These are phyloP conservation scores for Bemisia tabaci DNA, from an alignment of 1,140 invertebrate species.

Conservation along the genomic window DNA sequence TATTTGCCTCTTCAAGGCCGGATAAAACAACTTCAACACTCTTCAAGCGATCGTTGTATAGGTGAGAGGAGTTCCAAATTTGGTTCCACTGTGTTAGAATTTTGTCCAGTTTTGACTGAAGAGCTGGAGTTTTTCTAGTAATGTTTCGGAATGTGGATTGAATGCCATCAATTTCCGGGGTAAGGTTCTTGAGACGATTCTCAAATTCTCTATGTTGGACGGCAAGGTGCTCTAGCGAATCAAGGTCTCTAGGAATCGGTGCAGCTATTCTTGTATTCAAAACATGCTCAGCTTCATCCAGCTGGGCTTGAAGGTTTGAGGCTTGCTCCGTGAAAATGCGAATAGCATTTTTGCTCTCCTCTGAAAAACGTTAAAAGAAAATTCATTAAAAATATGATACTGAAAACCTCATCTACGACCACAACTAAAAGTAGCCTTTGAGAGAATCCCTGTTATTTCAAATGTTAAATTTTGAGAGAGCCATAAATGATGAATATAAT, in stretches of 20 bases:
- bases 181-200: conserved; percentile 48
- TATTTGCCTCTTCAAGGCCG: conserved; percentile 76
- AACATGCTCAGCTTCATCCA: conserved; percentile 74
- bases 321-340: conserved; percentile 74
- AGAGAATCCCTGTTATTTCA: no score
- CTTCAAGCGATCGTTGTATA: conserved; percentile 81
- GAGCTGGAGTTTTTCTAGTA: conserved; percentile 70
- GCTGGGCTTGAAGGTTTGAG: conserved; percentile 56
- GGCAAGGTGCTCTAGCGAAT: conserved; percentile 70
- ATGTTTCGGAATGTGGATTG: conserved; percentile 70
- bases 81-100: conserved; percentile 84
- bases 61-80: conserved; percentile 66
- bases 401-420: neutral
- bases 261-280: conserved; percentile 66
- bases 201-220: conserved; percentile 83
- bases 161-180: conserved; percentile 64
- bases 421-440: neutral
- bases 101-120: conserved; percentile 78
- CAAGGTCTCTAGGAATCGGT: conserved; percentile 67
- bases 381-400: conserved; percentile 1
- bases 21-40: conserved; percentile 78
- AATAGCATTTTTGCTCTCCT: conserved; percentile 76
- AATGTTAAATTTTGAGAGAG: no score
- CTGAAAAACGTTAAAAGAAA: conserved; percentile 31
- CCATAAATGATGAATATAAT: no score